These are phyloP conservation scores for Prostheceraeus crozeri DNA, from an alignment of 2,888 invertebrate genomes.

Conservation along the genomic window DNA sequence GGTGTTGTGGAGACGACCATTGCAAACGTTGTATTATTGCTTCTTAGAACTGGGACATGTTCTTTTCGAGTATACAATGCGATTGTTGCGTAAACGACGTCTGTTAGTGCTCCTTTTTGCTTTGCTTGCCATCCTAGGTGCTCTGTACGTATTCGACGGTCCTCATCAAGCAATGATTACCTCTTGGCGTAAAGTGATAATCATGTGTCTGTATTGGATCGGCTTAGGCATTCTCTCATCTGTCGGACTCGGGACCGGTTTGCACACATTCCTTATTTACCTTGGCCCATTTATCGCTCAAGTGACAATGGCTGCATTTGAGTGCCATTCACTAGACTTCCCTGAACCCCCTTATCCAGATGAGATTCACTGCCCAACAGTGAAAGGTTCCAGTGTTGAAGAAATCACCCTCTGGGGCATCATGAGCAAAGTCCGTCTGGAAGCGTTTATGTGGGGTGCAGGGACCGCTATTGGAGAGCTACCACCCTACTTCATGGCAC, in stretches of 20 bases:
- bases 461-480: slow-evolving; percentile 95
- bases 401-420: slow-evolving; percentile 58
- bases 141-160: slow-evolving; percentile 63
- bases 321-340: slow-evolving; percentile 86
- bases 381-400: too few relatives aligned
- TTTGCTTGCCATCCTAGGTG: slow-evolving; percentile 56
- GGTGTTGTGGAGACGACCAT: slow-evolving; percentile 73
- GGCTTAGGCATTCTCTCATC: slow-evolving; percentile 88
- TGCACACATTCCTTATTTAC: slow-evolving; percentile 94
- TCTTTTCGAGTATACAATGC: slow-evolving; percentile 63
- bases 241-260: slow-evolving; percentile 91
- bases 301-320: slow-evolving; percentile 94
- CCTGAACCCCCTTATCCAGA: slow-evolving; percentile 97
- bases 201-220: slow-evolving; percentile 84
- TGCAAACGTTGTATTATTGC: slow-evolving; percentile 73
- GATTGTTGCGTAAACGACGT: slow-evolving; percentile 60
- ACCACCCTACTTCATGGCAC: slow-evolving; percentile 99
- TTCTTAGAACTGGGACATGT: slow-evolving; percentile 68
- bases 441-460: slow-evolving; percentile 80
- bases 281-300: slow-evolving; percentile 97
- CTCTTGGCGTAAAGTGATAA: slow-evolving; percentile 27
- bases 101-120: slow-evolving; percentile 40
- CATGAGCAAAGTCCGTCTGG: slow-evolving; percentile 78
- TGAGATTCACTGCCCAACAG: slow-evolving; percentile 61
- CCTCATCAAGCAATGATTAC: slow-evolving; percentile 64